phyloP scores from a whole-genome alignment of 1,140 invertebrate species.

The Bathynomus jamesi region DNA sequence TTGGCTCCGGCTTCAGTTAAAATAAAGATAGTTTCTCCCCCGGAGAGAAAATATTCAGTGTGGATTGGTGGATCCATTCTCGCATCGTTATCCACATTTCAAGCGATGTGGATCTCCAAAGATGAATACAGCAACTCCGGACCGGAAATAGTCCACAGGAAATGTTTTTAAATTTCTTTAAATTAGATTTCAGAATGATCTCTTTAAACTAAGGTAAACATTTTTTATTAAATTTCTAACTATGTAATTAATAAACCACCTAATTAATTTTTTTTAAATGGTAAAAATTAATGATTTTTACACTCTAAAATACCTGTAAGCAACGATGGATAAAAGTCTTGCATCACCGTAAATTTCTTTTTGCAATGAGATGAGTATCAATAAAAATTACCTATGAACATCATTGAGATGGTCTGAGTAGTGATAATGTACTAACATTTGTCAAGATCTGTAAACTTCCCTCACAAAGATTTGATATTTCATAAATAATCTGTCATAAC shows the following conservation, averaged over 20 bases:
- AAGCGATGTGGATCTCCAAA: conserved; percentile 18
- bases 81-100: conserved; percentile 12
- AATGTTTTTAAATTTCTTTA: conserved; percentile 14
- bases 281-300: no score
- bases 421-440: no score
- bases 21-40: conserved; percentile 72
- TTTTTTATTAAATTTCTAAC: neutral
- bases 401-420: no score
- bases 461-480: no score
- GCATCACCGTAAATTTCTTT: neutral
- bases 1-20: conserved; percentile 77
- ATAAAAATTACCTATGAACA: no score
- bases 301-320: neutral
- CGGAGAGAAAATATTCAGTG: conserved; percentile 19
- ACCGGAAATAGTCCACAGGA: conserved; percentile 16
- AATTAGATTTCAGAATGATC: neutral
- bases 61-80: conserved; percentile 18
- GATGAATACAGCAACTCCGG: conserved; percentile 15
- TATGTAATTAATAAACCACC: no score
- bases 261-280: no score
- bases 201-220: neutral
- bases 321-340: neutral
- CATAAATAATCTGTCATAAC: no score
- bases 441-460: no score
- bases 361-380: no score